A percentile compares a stretch with the other conserved stretches of the same genome.
Conservation (phyloP, 2,888 invertebrate species). For the Agrochola circellaris region DNA sequence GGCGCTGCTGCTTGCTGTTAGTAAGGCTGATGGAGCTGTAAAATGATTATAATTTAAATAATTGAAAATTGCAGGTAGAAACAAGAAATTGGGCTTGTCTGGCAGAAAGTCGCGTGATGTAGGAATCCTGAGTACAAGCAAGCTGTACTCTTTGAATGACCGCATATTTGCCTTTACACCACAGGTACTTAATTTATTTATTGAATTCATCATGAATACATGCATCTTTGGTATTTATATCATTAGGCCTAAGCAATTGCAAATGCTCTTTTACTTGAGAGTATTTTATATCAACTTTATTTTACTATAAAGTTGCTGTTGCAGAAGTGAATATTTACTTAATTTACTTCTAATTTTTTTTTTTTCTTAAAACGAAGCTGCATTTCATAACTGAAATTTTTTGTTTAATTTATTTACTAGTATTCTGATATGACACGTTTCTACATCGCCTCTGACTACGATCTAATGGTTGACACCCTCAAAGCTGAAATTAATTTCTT, state of each 20-base stretch:
- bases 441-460: slow-evolving; percentile 99
- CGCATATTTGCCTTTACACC: slow-evolving; percentile 99
- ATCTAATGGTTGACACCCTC: slow-evolving; percentile 99
- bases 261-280: slow-evolving; percentile 1
- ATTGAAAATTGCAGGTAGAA: slow-evolving; percentile 93
- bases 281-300: slow-evolving; percentile 10
- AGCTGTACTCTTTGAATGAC: slow-evolving; percentile 98
- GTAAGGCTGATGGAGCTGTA: background rate
- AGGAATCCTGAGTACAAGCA: slow-evolving; percentile 99
- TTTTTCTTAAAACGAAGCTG: background rate
- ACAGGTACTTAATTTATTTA: slow-evolving; percentile 92
- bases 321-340: background rate
- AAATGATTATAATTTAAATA: background rate
- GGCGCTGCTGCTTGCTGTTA: background rate
- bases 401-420: slow-evolving; percentile 90
- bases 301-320: background rate
- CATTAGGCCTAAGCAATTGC: background rate
- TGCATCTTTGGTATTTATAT: background rate
- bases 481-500: slow-evolving; percentile 99
- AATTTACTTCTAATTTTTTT: slow-evolving; percentile 15
- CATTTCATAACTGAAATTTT: slow-evolving; percentile 57
- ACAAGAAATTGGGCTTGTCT: slow-evolving; percentile 97
- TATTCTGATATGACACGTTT: slow-evolving; percentile 99
- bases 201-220: background rate
- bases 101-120: slow-evolving; percentile 99